These are phyloP conservation scores for Macroteleia sp. DNA, from an alignment of 2,888 invertebrate species.

Conservation along the genomic window DNA sequence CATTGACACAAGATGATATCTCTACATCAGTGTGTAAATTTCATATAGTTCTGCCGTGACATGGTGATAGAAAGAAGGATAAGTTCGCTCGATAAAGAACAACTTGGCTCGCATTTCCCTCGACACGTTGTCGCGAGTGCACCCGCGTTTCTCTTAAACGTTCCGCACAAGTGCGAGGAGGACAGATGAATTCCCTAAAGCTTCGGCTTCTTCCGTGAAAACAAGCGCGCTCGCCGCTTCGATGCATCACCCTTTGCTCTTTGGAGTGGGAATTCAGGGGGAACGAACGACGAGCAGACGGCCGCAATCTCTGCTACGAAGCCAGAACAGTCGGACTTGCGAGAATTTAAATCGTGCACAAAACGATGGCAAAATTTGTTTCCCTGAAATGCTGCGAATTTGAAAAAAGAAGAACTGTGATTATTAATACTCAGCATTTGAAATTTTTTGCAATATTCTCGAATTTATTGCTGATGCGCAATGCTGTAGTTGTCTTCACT, in stretches of 20 bases:
- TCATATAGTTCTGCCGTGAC: constrained; percentile 18
- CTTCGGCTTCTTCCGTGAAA: constrained; percentile 41
- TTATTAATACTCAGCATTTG: too few relatives aligned
- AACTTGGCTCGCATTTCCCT: constrained; percentile 41
- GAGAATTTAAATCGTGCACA: constrained; percentile 51
- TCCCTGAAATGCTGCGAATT: too few relatives aligned
- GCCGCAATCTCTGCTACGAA: constrained; percentile 42
- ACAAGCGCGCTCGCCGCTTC: constrained; percentile 40
- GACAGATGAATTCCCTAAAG: constrained; percentile 32
- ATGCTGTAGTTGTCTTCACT: too few relatives aligned
- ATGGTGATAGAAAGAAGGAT: constrained; percentile 32
- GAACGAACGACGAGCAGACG: constrained; percentile 39
- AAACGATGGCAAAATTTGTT: too few relatives aligned
- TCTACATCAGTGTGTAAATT: background rate
- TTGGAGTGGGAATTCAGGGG: constrained; percentile 36
- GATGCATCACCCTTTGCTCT: constrained; percentile 40
- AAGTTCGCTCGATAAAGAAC: constrained; percentile 46
- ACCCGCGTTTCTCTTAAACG: constrained; percentile 6
- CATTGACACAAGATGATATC: constrained; percentile 49
- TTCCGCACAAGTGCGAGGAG: constrained; percentile 15
- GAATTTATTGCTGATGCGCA: too few relatives aligned
- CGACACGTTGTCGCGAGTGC: constrained; percentile 35
- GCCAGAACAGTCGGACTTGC: constrained; percentile 32
- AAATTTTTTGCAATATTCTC: too few relatives aligned
- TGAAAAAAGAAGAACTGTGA: too few relatives aligned